Percentiles rank a stretch among this genome's conserved stretches.
phyloP scores from a whole-genome alignment of 2,113 vertebrate genomes.

The Numenius arquata region DNA sequence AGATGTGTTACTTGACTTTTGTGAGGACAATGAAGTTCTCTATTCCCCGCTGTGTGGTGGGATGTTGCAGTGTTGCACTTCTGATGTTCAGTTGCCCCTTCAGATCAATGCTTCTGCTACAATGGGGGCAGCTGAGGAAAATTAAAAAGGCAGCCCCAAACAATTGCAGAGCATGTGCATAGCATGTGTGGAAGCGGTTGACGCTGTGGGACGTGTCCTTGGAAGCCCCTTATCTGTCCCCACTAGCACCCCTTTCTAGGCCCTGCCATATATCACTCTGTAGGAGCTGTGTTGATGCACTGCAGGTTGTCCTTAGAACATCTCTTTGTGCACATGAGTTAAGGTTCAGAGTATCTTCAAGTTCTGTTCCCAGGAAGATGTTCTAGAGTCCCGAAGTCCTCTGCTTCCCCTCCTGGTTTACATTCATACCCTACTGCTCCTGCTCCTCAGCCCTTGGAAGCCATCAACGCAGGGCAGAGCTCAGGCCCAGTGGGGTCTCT shows the following conservation, averaged over 20 bases:
- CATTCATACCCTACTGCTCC: not conserved
- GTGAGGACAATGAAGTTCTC: rapidly evolving
- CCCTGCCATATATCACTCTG: not conserved
- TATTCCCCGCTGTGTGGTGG: not conserved
- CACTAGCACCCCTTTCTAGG: rapidly evolving
- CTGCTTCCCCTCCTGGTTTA: not conserved
- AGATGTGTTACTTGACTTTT: not conserved
- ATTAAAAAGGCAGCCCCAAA: not conserved
- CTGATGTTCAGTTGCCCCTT: not conserved
- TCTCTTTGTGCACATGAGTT: not conserved
- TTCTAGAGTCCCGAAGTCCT: not conserved
- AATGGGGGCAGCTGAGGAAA: conserved; percentile 2
- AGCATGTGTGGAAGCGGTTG: not conserved
- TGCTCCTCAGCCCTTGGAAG: not conserved
- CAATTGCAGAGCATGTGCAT: not conserved
- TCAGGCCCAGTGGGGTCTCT: not conserved
- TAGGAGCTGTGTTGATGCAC: not conserved
- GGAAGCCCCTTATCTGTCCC: not conserved
- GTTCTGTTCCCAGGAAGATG: not conserved
- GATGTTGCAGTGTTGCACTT: not conserved
- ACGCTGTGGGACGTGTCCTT: not conserved
- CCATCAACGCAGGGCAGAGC: not conserved
- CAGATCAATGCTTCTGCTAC: not conserved
- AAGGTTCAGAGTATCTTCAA: not conserved
- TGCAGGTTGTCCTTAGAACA: not conserved